These are phyloP conservation scores for Noctilio leporinus DNA, from an alignment of 2,113 vertebrate genomes.

Conservation along the genomic window DNA sequence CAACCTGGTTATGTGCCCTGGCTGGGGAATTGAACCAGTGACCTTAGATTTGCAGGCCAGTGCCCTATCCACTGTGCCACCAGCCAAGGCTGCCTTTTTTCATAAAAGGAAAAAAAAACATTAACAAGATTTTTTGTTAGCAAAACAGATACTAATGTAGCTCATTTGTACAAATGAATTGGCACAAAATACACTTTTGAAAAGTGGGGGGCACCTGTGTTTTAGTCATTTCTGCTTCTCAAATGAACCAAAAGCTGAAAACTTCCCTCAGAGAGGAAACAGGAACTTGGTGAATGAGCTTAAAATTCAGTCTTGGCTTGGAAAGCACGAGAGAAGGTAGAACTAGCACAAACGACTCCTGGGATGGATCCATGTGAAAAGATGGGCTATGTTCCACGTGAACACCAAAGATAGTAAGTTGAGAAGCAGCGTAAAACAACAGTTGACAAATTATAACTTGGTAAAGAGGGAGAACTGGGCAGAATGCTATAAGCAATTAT, in stretches of 20 bases:
- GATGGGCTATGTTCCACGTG: neutral
- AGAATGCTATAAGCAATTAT: neutral
- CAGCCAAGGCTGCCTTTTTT: too few species aligned
- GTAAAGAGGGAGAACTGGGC: neutral
- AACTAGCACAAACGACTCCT: neutral
- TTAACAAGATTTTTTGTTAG: too few species aligned
- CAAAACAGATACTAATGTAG: neutral
- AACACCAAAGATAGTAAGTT: neutral
- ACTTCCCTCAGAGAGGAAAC: constrained; percentile 16
- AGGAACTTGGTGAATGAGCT: constrained; percentile 31
- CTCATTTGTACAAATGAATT: neutral
- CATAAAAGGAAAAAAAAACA: neutral
- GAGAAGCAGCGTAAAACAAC: neutral
- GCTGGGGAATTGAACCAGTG: too few species aligned
- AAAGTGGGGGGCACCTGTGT: neutral
- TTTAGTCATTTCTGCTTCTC: constrained; percentile 4
- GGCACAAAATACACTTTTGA: neutral
- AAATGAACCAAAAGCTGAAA: constrained; percentile 25
- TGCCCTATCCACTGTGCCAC: too few species aligned
- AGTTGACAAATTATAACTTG: constrained; percentile 10
- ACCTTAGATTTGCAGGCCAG: too few species aligned
- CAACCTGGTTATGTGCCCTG: too few species aligned
- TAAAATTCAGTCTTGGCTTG: neutral
- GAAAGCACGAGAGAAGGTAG: neutral
- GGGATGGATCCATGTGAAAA: constrained; percentile 4